phyloP scores from a whole-genome alignment of 2,888 invertebrate genomes.

The Corythucha ciliata region DNA sequence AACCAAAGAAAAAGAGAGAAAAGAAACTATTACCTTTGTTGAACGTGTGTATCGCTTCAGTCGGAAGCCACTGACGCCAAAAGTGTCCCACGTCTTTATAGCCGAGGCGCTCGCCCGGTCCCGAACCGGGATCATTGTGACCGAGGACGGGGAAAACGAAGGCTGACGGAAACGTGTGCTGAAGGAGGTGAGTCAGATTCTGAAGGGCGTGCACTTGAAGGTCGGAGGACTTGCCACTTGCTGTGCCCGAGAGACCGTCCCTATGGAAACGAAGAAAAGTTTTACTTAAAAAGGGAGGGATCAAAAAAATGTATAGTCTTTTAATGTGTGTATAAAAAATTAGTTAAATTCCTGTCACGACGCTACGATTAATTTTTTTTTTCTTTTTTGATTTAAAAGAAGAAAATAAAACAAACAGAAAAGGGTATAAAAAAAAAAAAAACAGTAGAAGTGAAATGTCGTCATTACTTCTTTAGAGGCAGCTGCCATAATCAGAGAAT shows the following conservation, averaged over 20 bases:
- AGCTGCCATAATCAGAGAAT: neutral
- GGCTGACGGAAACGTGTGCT: slow-evolving; percentile 76
- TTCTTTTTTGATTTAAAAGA: too few relatives aligned
- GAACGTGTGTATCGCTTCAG: slow-evolving; percentile 73
- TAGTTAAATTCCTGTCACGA: neutral
- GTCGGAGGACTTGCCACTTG: slow-evolving; percentile 56
- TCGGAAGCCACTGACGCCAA: slow-evolving; percentile 78
- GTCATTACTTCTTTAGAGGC: too few relatives aligned
- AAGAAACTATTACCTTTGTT: slow-evolving; percentile 56
- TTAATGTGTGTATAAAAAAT: slow-evolving; percentile 1
- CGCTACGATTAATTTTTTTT: too few relatives aligned
- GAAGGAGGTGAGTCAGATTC: slow-evolving; percentile 71
- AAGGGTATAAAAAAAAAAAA: too few relatives aligned
- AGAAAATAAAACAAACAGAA: too few relatives aligned
- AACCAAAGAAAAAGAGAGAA: neutral
- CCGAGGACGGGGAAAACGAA: slow-evolving; percentile 85
- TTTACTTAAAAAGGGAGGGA: too few relatives aligned
- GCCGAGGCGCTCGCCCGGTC: slow-evolving; percentile 44
- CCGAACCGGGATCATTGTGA: slow-evolving; percentile 67
- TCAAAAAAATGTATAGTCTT: too few relatives aligned
- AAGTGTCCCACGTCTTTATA: slow-evolving; percentile 60
- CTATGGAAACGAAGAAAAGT: slow-evolving; percentile 47
- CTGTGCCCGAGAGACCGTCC: slow-evolving; percentile 69
- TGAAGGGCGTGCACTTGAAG: slow-evolving; percentile 62
- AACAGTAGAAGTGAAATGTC: too few relatives aligned